A percentile compares a stretch with the other conserved stretches of the same genome.
These are phyloP conservation scores for Chelon auratus DNA, from an alignment of 2,797 vertebrate genomes.

Conservation along the genomic window DNA sequence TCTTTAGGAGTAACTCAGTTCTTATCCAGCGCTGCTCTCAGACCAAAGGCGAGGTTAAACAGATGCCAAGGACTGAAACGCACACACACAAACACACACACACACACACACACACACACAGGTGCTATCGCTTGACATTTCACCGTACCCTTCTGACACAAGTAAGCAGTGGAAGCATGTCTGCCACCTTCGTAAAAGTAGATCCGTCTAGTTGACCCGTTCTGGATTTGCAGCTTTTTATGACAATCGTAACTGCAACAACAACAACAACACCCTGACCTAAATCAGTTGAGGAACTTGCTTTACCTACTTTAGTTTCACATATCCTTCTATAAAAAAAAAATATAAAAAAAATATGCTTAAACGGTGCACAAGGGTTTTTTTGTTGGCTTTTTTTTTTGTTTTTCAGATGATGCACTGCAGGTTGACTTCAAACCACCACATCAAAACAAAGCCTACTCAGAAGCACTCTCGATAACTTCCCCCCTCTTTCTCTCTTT, in stretches of 20 bases:
- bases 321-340: neutral
- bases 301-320: neutral
- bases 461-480: neutral
- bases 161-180: neutral
- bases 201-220: too few relatives aligned
- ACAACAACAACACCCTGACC: neutral
- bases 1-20: slow-evolving; percentile 46
- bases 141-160: neutral
- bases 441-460: slow-evolving; percentile 52
- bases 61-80: slow-evolving; percentile 17
- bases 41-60: slow-evolving; percentile 17
- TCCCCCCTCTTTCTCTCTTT: slow-evolving; percentile 7
- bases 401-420: neutral
- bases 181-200: neutral
- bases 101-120: slow-evolving; percentile 23
- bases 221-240: neutral
- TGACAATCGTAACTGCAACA: too few relatives aligned
- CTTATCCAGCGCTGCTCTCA: slow-evolving; percentile 35
- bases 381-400: too few relatives aligned
- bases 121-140: slow-evolving; percentile 12
- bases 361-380: too few relatives aligned
- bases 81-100: slow-evolving; percentile 30
- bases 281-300: neutral
- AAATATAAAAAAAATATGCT: neutral
- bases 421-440: slow-evolving; percentile 25